A percentile compares a stretch with the other conserved stretches of the same genome.
These are phyloP conservation scores for Neodon shergylaensis DNA, from an alignment of 2,113 vertebrate genomes.

Conservation along the genomic window DNA sequence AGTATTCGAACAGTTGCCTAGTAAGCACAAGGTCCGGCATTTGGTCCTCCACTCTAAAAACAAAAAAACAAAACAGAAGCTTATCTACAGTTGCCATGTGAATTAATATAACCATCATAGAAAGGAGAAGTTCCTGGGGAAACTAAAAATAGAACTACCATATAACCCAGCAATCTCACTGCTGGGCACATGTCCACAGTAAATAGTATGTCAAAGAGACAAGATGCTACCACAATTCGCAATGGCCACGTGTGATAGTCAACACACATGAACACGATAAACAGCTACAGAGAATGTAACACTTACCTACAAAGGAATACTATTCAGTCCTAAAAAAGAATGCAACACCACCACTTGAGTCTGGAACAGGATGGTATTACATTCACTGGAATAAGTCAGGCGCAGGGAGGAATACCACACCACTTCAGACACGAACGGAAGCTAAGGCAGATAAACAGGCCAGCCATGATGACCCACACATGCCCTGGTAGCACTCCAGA, in stretches of 20 bases:
- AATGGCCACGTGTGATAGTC: too few species aligned
- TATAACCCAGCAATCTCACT: neutral
- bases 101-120: neutral
- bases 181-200: neutral
- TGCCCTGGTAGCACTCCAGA: neutral
- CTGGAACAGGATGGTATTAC: neutral
- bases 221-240: neutral
- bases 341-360: neutral
- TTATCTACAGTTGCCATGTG: neutral
- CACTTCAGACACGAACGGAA: neutral
- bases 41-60: too few species aligned
- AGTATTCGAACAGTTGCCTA: neutral
- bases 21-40: neutral
- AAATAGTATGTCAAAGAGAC: neutral
- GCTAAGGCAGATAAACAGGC: neutral
- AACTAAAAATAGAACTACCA: neutral
- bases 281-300: neutral
- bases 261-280: neutral
- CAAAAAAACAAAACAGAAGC: neutral
- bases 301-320: neutral
- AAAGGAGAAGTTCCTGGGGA: neutral
- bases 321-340: neutral
- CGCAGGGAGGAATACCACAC: neutral
- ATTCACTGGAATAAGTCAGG: neutral
- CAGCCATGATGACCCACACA: accelerated